Conservation (phyloP, 1,140 invertebrate species). For the Ylistrum balloti region DNA sequence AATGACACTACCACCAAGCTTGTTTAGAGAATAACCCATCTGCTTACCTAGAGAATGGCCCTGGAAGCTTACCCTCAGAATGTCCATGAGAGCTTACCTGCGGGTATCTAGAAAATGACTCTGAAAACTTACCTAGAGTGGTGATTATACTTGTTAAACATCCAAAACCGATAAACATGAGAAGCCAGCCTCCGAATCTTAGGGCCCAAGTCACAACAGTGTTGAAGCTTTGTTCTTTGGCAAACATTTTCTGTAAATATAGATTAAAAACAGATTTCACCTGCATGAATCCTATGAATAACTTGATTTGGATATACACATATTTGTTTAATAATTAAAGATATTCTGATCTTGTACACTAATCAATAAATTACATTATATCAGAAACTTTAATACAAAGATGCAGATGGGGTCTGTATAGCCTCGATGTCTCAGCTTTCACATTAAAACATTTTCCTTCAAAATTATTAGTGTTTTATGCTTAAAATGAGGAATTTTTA, state of each 20-base stretch:
- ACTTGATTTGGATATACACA: no score
- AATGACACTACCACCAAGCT: neutral
- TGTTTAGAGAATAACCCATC: neutral
- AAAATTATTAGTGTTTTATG: no score
- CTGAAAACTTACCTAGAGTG: conserved; percentile 83
- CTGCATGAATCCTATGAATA: no score
- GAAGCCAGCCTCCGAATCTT: conserved; percentile 86
- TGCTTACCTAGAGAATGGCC: neutral
- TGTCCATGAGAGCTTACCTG: neutral
- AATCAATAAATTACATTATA: no score
- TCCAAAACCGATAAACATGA: conserved; percentile 87
- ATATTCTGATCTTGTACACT: no score
- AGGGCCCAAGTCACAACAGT: conserved; percentile 85
- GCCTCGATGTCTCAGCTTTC: no score
- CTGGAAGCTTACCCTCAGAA: neutral
- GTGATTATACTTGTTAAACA: conserved; percentile 87
- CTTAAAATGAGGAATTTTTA: no score
- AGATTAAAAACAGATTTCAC: neutral
- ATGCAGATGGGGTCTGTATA: no score
- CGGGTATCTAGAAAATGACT: neutral
- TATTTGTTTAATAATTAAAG: no score
- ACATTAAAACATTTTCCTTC: no score
- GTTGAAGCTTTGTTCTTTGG: conserved; percentile 85
- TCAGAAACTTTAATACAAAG: no score
- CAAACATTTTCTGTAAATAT: conserved; percentile 86